phyloP scores from a whole-genome alignment of 2,888 invertebrate species.

The Luperina nickerlii region DNA sequence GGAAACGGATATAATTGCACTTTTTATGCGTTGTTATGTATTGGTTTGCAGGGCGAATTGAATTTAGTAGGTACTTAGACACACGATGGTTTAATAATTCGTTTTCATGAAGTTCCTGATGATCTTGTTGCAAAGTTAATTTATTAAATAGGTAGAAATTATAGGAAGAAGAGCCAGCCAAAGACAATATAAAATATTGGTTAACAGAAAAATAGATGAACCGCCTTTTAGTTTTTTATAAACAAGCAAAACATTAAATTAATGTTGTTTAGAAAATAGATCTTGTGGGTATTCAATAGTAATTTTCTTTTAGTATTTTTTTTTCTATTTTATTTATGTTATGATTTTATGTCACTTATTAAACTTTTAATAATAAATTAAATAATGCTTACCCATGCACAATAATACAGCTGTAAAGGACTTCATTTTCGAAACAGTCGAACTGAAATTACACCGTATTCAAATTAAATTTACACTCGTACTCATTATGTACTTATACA shows the following conservation, averaged over 20 bases:
- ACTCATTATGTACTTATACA: neutral
- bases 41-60: neutral
- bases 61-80: neutral
- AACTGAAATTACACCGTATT: constrained; percentile 82
- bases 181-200: neutral
- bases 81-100: neutral
- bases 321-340: too few relatives aligned
- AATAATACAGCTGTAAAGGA: constrained; percentile 80
- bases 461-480: constrained; percentile 64
- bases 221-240: neutral
- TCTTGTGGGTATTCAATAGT: neutral
- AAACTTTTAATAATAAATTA: neutral
- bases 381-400: constrained; percentile 81
- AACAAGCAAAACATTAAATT: neutral
- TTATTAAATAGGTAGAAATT: neutral
- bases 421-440: constrained; percentile 85
- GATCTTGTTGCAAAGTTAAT: neutral
- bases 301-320: neutral
- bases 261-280: neutral
- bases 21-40: constrained; percentile 40
- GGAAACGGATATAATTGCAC: constrained; percentile 37
- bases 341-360: too few relatives aligned
- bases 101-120: constrained; percentile 10
- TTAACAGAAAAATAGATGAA: neutral
- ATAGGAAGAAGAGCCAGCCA: neutral